A percentile compares a stretch with the other conserved stretches of the same genome.
Evolutionary conservation across 1,140 invertebrate species (phyloP).

Genomic region (Bombus waltoni): DNA sequence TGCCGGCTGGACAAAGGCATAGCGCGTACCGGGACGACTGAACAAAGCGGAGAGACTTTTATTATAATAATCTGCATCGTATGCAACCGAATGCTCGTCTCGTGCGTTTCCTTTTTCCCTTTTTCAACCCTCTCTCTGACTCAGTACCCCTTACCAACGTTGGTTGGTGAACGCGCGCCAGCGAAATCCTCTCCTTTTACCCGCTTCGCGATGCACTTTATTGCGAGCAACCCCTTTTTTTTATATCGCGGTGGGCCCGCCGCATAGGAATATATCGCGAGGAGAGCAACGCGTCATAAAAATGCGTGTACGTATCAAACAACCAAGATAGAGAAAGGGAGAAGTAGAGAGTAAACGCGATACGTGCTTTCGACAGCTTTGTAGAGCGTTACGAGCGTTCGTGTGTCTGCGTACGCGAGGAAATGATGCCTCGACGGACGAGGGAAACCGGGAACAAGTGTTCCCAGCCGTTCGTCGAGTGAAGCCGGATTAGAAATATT

Average conservation of each 20-base stretch:
- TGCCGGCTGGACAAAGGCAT: slow-evolving; percentile 57
- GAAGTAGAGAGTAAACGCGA: neutral
- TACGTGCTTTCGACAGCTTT: slow-evolving; percentile 47
- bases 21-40: slow-evolving; percentile 32
- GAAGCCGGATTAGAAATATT: slow-evolving; percentile 47
- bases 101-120: slow-evolving; percentile 23
- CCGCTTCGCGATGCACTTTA: slow-evolving; percentile 62
- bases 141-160: slow-evolving; percentile 46
- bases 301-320: slow-evolving; percentile 12
- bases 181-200: slow-evolving; percentile 41
- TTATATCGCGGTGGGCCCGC: slow-evolving; percentile 30
- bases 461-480: slow-evolving; percentile 23
- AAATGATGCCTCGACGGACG: slow-evolving; percentile 35
- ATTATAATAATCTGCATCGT: slow-evolving; percentile 71
- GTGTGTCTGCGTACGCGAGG: slow-evolving; percentile 3
- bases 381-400: slow-evolving; percentile 37
- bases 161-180: neutral
- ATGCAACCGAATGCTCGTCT: slow-evolving; percentile 47
- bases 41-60: slow-evolving; percentile 66
- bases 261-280: slow-evolving; percentile 46
- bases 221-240: slow-evolving; percentile 57
- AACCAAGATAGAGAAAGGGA: neutral
- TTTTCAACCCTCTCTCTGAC: slow-evolving; percentile 37
- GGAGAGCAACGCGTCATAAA: slow-evolving; percentile 49
- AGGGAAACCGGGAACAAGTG: slow-evolving; percentile 29